phyloP scores from a whole-genome alignment of 2,888 invertebrate species.

The Scaptomyza parva region DNA sequence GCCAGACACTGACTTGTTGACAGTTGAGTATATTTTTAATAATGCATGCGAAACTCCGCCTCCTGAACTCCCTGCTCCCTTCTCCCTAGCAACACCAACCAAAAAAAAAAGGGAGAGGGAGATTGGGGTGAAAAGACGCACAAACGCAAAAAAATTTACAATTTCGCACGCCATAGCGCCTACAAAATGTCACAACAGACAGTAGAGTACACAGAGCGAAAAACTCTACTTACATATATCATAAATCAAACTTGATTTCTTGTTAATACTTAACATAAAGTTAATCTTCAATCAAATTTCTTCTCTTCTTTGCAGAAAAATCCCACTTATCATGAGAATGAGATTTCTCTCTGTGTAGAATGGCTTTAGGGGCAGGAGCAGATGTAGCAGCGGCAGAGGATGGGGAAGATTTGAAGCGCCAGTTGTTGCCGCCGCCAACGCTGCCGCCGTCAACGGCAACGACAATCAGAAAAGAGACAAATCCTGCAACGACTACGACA shows the following conservation, averaged over 20 bases:
- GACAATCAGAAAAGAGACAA: slow-evolving; percentile 74
- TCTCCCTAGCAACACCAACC: slow-evolving; percentile 27
- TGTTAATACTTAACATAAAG: too few species aligned
- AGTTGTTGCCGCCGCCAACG: slow-evolving; percentile 32
- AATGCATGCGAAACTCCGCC: slow-evolving; percentile 55
- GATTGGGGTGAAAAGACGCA: slow-evolving; percentile 15
- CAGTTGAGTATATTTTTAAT: slow-evolving; percentile 79
- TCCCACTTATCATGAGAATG: too few species aligned
- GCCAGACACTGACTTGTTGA: slow-evolving; percentile 75
- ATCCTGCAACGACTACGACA: slow-evolving; percentile 58
- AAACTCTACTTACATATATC: too few species aligned
- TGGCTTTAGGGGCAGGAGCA: neutral
- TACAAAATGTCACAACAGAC: slow-evolving; percentile 69
- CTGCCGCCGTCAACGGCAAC: slow-evolving; percentile 37
- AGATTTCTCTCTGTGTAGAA: too few species aligned
- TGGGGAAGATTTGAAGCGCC: slow-evolving; percentile 9
- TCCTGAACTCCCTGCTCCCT: neutral
- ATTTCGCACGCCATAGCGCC: slow-evolving; percentile 79
- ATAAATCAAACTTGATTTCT: too few species aligned
- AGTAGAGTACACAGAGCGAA: slow-evolving; percentile 3
- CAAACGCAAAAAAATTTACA: slow-evolving; percentile 68
- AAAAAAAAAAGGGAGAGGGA: slow-evolving; percentile 2
- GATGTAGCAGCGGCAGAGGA: neutral
- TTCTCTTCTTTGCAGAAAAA: too few species aligned
- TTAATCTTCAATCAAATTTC: too few species aligned